Conservation (phyloP, 2,113 vertebrate genomes). For the Actenoides lindsayi region DNA sequence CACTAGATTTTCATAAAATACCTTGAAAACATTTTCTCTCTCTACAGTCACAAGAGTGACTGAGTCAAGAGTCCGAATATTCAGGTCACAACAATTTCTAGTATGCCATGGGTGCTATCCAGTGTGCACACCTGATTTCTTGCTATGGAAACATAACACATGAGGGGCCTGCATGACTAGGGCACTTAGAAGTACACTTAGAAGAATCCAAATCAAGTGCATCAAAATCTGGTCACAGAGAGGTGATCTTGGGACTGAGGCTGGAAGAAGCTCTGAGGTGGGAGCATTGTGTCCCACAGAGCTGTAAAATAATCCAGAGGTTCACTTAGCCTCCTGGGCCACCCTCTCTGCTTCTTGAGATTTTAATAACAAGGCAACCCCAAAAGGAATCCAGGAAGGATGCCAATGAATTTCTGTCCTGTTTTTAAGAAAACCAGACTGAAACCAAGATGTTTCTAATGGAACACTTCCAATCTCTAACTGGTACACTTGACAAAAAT, state of each 20-base stretch:
- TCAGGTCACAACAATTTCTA: neutral
- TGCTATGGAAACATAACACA: neutral
- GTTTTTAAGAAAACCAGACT: neutral
- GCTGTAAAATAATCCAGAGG: neutral
- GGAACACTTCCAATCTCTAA: neutral
- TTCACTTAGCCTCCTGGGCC: neutral
- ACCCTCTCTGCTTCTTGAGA: neutral
- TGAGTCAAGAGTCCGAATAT: neutral
- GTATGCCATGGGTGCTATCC: neutral
- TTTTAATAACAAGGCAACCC: neutral
- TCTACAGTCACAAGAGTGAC: neutral
- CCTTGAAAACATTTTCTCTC: neutral
- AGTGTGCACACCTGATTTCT: neutral
- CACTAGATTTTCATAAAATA: neutral
- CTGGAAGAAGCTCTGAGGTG: neutral
- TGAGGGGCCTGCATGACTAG: neutral
- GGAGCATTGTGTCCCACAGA: accelerated
- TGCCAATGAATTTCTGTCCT: neutral
- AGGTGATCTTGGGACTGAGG: neutral
- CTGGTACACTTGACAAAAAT: neutral
- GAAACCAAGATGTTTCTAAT: neutral
- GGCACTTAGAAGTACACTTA: neutral
- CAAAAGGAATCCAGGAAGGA: neutral
- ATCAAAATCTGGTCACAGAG: neutral
- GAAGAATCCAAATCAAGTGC: neutral